A percentile compares a stretch with the other conserved stretches of the same genome.
phyloP scores from a whole-genome alignment of 2,113 vertebrate species.

The Laticauda laticaudata region DNA sequence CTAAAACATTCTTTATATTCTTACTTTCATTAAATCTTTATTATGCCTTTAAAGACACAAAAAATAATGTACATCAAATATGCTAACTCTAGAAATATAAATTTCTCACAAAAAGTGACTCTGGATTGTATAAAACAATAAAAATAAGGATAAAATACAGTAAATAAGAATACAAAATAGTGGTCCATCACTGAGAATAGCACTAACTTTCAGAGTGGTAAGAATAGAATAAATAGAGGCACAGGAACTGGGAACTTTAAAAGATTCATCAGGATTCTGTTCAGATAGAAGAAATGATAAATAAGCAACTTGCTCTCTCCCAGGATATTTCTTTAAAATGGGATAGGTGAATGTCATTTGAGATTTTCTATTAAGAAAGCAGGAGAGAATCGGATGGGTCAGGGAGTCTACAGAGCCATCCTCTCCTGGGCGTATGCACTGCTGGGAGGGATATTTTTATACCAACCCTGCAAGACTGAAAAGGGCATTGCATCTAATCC shows the following conservation, averaged over 20 bases:
- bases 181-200: not conserved
- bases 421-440: not conserved
- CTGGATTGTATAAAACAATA: not conserved
- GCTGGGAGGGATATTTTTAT: not conserved
- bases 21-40: no score
- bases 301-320: not conserved
- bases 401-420: not conserved
- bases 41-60: no score
- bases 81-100: no score
- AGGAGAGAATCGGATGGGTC: not conserved
- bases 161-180: not conserved
- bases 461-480: not conserved
- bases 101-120: no score
- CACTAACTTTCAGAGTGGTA: not conserved
- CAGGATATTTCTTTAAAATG: not conserved
- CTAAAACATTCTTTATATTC: no score
- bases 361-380: not conserved
- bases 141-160: not conserved
- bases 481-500: not conserved
- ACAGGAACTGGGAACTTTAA: not conserved
- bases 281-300: not conserved
- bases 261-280: not conserved
- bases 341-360: not conserved
- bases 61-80: no score
- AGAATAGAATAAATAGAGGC: not conserved